Percentiles rank a stretch among this genome's conserved stretches.
These are phyloP conservation scores for Brachylomia viminalis DNA, from an alignment of 2,888 invertebrate species.

Conservation along the genomic window DNA sequence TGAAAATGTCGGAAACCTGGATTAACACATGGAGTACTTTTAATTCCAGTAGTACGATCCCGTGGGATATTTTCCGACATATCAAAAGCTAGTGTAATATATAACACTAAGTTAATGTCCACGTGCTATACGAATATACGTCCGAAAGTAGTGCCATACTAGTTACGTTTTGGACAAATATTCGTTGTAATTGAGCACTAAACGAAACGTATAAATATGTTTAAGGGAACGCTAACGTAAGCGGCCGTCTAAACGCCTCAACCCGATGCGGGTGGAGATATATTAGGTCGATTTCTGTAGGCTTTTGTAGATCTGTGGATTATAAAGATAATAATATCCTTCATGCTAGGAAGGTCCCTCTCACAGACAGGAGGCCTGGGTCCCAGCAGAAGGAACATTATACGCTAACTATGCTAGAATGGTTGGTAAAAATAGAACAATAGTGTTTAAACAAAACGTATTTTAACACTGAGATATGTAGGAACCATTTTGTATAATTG, in stretches of 20 bases:
- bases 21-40: too few relatives aligned
- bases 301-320: slow-evolving; percentile 47
- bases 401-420: too few relatives aligned
- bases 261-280: slow-evolving; percentile 61
- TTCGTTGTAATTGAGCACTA: slow-evolving; percentile 49
- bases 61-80: too few relatives aligned
- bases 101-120: slow-evolving; percentile 35
- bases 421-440: slow-evolving; percentile 5
- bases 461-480: not conserved
- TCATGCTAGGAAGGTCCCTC: slow-evolving; percentile 2
- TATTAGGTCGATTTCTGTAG: slow-evolving; percentile 48
- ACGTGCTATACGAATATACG: slow-evolving; percentile 33
- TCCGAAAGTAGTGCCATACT: slow-evolving; percentile 6
- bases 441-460: not conserved
- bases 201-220: slow-evolving; percentile 51
- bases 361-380: too few relatives aligned
- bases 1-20: too few relatives aligned
- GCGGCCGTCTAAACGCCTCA: slow-evolving; percentile 40
- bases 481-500: not conserved
- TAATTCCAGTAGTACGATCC: too few relatives aligned
- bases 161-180: slow-evolving; percentile 36
- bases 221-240: slow-evolving; percentile 41
- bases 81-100: slow-evolving; percentile 4
- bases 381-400: too few relatives aligned
- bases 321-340: slow-evolving; percentile 48